Conservation (phyloP, 2,797 vertebrate genomes). For the Acridotheres tristis region DNA sequence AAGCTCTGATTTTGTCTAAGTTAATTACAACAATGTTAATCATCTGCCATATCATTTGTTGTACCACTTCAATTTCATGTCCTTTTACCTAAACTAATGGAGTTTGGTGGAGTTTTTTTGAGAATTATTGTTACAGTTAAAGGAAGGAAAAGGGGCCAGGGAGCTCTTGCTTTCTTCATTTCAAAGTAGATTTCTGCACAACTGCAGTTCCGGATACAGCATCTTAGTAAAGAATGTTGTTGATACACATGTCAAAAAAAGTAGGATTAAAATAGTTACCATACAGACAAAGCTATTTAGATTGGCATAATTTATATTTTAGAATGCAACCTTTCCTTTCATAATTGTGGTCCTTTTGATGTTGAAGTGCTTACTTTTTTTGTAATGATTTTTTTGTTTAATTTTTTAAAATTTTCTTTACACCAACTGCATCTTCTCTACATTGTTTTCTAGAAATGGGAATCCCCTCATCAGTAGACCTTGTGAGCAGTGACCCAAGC, state of each 20-base stretch:
- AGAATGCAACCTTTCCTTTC: not conserved
- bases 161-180: not conserved
- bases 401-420: not conserved
- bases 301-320: not conserved
- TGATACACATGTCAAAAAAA: not conserved
- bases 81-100: not conserved
- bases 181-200: not conserved
- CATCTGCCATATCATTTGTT: not conserved
- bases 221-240: not conserved
- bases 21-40: not conserved
- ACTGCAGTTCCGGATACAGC: not conserved
- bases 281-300: not conserved
- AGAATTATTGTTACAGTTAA: not conserved
- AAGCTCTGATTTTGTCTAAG: not conserved
- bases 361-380: not conserved
- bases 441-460: constrained; percentile 83
- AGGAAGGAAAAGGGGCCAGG: not conserved
- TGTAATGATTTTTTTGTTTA: not conserved
- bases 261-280: not conserved
- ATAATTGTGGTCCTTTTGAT: not conserved
- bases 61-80: not conserved
- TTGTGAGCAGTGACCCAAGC: constrained; percentile 95
- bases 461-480: constrained; percentile 92
- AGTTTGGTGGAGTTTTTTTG: not conserved
- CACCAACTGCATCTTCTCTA: not conserved